phyloP scores from a whole-genome alignment of 2,797 vertebrate genomes.

The Picus viridis region DNA sequence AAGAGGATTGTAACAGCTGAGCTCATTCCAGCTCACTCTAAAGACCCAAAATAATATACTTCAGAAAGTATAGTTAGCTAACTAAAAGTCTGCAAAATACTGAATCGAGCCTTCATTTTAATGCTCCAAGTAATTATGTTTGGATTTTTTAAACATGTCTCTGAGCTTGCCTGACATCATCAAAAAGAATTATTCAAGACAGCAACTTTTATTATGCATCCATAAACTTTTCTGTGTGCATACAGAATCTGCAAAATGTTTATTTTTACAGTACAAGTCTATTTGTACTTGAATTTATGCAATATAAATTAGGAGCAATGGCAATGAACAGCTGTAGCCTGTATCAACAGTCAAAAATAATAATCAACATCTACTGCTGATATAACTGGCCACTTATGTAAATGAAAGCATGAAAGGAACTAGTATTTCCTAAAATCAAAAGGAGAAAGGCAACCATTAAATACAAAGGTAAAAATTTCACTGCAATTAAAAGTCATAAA shows the following conservation, averaged over 20 bases:
- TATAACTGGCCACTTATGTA: background rate
- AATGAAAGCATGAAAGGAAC: background rate
- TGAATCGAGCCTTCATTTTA: background rate
- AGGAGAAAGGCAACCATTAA: background rate
- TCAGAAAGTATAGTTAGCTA: background rate
- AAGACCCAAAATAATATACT: background rate
- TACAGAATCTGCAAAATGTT: background rate
- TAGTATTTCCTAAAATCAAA: background rate
- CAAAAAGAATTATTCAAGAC: background rate
- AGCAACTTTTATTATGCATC: background rate
- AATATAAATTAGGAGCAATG: background rate
- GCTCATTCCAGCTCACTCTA: background rate
- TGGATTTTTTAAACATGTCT: background rate
- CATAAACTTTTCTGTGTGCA: background rate
- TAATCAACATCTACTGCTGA: background rate
- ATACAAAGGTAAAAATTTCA: background rate
- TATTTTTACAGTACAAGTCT: background rate
- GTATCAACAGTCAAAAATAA: background rate
- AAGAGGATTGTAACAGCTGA: background rate
- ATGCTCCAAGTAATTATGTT: background rate
- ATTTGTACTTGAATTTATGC: background rate
- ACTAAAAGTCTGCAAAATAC: background rate
- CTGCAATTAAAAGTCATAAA: background rate
- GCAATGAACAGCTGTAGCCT: background rate
- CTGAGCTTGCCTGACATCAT: background rate